These are phyloP conservation scores for Lochmaea crataegi DNA, from an alignment of 2,888 invertebrate genomes.

Conservation along the genomic window DNA sequence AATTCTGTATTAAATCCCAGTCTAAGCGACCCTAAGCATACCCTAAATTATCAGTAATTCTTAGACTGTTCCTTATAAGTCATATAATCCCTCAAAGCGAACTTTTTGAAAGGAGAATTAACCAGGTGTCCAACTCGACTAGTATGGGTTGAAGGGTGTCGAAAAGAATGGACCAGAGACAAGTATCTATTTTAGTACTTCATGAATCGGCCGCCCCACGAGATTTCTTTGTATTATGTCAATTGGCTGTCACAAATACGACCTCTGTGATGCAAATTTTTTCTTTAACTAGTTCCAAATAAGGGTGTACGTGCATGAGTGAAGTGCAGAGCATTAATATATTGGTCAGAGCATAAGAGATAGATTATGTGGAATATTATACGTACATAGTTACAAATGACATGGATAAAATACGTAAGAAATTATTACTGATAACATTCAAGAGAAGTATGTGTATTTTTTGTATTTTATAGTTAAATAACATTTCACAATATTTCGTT, in stretches of 20 bases:
- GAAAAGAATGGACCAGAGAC: constrained; percentile 53
- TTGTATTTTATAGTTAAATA: too few relatives aligned
- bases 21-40: neutral
- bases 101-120: constrained; percentile 34
- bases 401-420: neutral
- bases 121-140: constrained; percentile 34
- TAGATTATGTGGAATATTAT: constrained; percentile 10
- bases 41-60: neutral
- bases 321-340: neutral
- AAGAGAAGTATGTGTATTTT: too few relatives aligned
- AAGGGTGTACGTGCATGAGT: constrained; percentile 42
- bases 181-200: constrained; percentile 66
- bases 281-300: constrained; percentile 57
- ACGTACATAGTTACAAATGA: neutral
- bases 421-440: too few relatives aligned
- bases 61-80: constrained; percentile 24
- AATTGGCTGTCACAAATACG: constrained; percentile 67
- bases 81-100: constrained; percentile 31
- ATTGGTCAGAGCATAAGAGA: constrained; percentile 5
- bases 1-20: constrained; percentile 2
- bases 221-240: constrained; percentile 65
- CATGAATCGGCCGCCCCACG: constrained; percentile 64
- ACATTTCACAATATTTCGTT: too few relatives aligned
- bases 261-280: constrained; percentile 64
- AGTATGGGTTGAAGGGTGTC: constrained; percentile 54